phyloP scores from a whole-genome alignment of 1,140 invertebrate species.

The Trichonephila inaurata region DNA sequence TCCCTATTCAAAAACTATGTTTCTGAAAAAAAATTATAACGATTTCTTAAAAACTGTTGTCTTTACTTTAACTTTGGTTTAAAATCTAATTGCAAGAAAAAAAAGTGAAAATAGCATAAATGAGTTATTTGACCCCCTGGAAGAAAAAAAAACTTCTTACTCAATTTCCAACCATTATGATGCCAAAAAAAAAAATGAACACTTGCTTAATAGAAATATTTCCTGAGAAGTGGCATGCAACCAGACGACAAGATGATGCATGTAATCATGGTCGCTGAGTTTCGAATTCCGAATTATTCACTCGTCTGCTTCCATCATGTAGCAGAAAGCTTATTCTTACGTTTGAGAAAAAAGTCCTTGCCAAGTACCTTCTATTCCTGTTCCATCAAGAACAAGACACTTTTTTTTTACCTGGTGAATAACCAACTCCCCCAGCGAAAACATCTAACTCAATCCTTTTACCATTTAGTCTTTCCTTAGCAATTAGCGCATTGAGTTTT shows the following conservation, averaged over 20 bases:
- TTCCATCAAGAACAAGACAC: constrained; percentile 21
- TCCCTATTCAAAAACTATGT: no score
- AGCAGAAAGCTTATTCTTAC: constrained; percentile 30
- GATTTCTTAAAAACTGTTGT: no score
- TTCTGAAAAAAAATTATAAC: no score
- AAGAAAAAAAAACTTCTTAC: background rate
- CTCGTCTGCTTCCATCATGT: background rate
- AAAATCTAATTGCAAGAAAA: background rate
- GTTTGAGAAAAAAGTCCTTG: background rate
- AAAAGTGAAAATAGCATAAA: background rate
- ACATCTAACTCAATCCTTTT: background rate
- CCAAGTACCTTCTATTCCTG: constrained; percentile 45
- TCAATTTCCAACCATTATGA: background rate
- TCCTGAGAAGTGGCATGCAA: background rate
- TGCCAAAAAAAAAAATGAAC: background rate
- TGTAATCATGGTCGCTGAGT: constrained; percentile 7
- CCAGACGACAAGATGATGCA: background rate
- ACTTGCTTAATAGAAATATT: background rate
- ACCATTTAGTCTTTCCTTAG: constrained; percentile 8
- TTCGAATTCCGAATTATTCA: constrained; percentile 27
- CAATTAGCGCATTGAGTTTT: constrained; percentile 26
- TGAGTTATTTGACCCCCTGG: background rate
- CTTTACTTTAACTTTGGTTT: background rate
- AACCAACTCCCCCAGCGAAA: background rate
- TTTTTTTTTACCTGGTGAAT: background rate